A percentile compares a stretch with the other conserved stretches of the same genome.
phyloP scores from a whole-genome alignment of 2,113 vertebrate genomes.

The Choloepus hoffmanni region DNA sequence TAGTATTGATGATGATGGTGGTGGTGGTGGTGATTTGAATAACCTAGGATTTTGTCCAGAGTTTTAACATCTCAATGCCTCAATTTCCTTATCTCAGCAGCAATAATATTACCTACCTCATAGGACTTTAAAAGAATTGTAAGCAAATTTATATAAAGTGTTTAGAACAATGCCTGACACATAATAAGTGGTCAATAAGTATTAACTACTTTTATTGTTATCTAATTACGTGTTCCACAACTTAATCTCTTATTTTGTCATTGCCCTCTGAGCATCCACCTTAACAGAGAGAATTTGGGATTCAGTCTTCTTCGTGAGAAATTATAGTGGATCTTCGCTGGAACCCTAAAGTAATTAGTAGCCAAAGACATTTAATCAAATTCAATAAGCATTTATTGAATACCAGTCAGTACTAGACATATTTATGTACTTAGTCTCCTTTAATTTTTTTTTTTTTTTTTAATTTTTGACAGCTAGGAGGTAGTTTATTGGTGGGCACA shows the following conservation, averaged over 20 bases:
- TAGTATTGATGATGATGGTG: not conserved
- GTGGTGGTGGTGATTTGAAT: not conserved
- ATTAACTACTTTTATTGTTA: conserved; percentile 40
- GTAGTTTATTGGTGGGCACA: no score
- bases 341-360: conserved; percentile 11
- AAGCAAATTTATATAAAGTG: conserved; percentile 30
- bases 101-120: not conserved
- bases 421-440: conserved; percentile 52
- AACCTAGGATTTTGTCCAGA: not conserved
- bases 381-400: not conserved
- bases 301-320: conserved; percentile 27
- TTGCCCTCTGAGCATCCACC: conserved; percentile 57
- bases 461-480: no score
- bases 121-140: not conserved
- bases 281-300: not conserved
- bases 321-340: not conserved
- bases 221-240: not conserved
- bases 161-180: not conserved
- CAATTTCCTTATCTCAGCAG: not conserved
- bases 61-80: conserved; percentile 9
- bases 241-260: conserved; percentile 44
- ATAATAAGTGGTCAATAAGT: not conserved
- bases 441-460: not conserved
- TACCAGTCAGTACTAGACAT: not conserved
- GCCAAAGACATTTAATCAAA: not conserved